These are phyloP conservation scores for Albula glossodonta DNA, from an alignment of 2,113 vertebrate species.

Conservation along the genomic window DNA sequence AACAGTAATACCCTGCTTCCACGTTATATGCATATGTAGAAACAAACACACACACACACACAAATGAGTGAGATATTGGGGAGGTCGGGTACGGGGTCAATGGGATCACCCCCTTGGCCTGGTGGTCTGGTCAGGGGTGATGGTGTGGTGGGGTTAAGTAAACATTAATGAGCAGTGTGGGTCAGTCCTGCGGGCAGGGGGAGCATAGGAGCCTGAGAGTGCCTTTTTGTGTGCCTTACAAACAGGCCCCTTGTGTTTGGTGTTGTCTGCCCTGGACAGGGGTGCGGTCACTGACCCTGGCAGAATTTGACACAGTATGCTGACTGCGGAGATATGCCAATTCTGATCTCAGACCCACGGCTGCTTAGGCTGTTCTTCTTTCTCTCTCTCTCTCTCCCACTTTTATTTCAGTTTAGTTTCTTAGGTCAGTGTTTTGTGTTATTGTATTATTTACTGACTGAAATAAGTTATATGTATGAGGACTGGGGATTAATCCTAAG, in stretches of 20 bases:
- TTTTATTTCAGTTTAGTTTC: too few relatives aligned
- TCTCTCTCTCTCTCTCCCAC: not conserved
- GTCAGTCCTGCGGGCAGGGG: constrained; percentile 23
- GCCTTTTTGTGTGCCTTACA: constrained; percentile 58
- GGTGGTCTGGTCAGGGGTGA: too few relatives aligned
- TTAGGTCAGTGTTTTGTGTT: too few relatives aligned
- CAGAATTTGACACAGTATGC: constrained; percentile 40
- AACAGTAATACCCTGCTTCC: not conserved
- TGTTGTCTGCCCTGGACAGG: constrained; percentile 26
- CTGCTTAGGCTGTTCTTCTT: not conserved
- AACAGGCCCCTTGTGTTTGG: constrained; percentile 50
- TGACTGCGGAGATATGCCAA: constrained; percentile 33
- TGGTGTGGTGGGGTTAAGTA: constrained; percentile 40
- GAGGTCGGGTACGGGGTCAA: not conserved
- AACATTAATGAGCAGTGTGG: constrained; percentile 35
- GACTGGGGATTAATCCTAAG: too few relatives aligned
- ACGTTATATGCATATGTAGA: too few relatives aligned
- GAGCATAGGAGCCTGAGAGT: constrained; percentile 38
- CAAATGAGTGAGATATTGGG: not conserved
- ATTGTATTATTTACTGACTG: too few relatives aligned
- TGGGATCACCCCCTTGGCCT: too few relatives aligned
- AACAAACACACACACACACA: too few relatives aligned
- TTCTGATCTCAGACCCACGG: constrained; percentile 22
- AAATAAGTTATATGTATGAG: too few relatives aligned
- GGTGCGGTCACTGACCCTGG: constrained; percentile 47